Evolutionary conservation across 2,888 invertebrate genomes (phyloP).

Genomic region (Formica aserva): DNA sequence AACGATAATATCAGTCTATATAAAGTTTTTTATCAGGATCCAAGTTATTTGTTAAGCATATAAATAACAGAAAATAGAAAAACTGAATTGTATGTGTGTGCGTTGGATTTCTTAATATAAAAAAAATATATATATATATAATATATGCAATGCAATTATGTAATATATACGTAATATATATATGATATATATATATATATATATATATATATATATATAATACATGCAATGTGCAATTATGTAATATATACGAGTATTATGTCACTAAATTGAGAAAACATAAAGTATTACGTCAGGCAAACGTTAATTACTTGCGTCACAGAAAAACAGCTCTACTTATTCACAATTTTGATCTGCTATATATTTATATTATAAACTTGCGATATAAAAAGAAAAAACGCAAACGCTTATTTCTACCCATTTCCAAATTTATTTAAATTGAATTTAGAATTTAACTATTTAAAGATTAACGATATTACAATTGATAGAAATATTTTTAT

Average conservation of each 20-base stretch:
- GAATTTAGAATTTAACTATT: neutral
- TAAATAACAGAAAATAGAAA: neutral
- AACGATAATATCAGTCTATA: neutral
- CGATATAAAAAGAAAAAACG: neutral
- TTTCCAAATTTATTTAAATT: neutral
- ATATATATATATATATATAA: slow-evolving; percentile 10
- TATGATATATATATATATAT: no score
- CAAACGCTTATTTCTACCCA: neutral
- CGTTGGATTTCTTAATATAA: neutral
- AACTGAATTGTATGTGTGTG: neutral
- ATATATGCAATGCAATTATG: no score
- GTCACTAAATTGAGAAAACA: slow-evolving; percentile 33
- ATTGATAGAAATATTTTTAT: neutral
- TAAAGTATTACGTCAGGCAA: slow-evolving; percentile 10
- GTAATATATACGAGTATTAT: slow-evolving; percentile 32
- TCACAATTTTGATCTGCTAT: neutral
- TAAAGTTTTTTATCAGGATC: neutral
- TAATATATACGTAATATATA: no score
- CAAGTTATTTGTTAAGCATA: neutral
- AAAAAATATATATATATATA: slow-evolving; percentile 4
- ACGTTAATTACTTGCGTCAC: slow-evolving; percentile 40
- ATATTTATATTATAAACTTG: neutral
- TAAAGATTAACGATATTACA: neutral
- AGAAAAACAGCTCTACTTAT: slow-evolving; percentile 8
- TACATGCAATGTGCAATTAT: neutral